Evolutionary conservation across 2,888 invertebrate species (phyloP).

Genomic region (Cheilosia variabilis): DNA sequence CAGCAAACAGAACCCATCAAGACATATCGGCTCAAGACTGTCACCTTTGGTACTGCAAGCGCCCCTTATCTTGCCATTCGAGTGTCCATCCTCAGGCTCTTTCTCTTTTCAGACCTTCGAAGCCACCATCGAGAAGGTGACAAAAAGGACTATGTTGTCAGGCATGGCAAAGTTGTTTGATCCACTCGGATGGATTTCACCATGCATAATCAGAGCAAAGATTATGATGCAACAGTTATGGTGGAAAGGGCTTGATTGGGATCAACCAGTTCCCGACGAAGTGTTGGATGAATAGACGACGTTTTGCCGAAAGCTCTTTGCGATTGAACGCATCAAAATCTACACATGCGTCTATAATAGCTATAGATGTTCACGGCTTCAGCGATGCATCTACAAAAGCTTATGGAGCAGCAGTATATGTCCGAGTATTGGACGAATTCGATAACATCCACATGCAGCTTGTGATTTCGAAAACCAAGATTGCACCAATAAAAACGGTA

Average conservation of each 20-base stretch:
- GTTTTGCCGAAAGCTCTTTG: not conserved
- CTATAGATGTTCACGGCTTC: not conserved
- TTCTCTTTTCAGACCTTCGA: no score
- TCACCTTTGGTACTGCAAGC: no score
- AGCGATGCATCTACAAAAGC: constrained; percentile 1
- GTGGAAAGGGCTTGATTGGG: constrained; percentile 2
- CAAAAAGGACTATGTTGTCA: no score
- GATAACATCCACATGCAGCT: not conserved
- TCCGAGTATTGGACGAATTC: not conserved
- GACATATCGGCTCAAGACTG: no score
- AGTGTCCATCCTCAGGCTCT: no score
- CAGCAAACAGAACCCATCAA: not conserved
- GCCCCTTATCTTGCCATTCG: no score
- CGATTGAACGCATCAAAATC: not conserved
- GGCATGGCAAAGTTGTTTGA: no score
- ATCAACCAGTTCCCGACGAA: not conserved
- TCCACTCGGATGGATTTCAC: no score
- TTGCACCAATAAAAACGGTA: not conserved
- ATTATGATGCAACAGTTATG: not conserved
- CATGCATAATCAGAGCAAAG: no score
- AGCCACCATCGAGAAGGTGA: no score
- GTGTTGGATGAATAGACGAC: not conserved
- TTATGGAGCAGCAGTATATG: not conserved
- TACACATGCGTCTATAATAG: not conserved
- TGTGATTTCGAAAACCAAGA: not conserved